Percentiles rank a stretch among this genome's conserved stretches.
These are phyloP conservation scores for Chlorodrepanis virens DNA, from an alignment of 2,113 vertebrate species.

Conservation along the genomic window DNA sequence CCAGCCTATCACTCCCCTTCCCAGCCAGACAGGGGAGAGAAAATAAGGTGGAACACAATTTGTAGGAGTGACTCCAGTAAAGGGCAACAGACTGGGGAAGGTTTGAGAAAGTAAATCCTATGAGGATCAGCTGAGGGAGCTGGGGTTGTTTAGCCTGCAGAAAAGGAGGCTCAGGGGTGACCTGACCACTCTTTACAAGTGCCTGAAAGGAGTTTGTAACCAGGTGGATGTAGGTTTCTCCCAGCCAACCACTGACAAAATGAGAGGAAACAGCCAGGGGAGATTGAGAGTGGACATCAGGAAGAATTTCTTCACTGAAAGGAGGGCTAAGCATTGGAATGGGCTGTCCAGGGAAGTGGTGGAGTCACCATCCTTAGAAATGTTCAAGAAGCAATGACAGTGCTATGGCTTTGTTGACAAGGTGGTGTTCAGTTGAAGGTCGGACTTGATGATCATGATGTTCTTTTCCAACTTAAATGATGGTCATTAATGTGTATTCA, in stretches of 20 bases:
- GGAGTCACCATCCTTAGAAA: not conserved
- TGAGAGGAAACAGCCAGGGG: not conserved
- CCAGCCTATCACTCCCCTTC: not conserved
- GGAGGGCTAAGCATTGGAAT: not conserved
- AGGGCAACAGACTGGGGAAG: not conserved
- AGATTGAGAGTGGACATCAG: not conserved
- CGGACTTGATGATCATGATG: not conserved
- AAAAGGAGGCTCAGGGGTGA: not conserved
- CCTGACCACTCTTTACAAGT: not conserved
- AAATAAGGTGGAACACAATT: not conserved
- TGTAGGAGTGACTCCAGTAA: fast-evolving
- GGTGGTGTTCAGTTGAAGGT: not conserved
- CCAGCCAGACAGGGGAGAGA: not conserved
- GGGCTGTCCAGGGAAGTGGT: not conserved
- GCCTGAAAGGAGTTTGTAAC: not conserved
- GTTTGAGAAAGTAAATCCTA: not conserved
- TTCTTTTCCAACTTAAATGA: not conserved
- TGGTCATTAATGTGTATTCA: not conserved
- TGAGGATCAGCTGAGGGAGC: not conserved
- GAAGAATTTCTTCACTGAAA: not conserved
- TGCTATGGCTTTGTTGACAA: not conserved
- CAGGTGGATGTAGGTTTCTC: not conserved
- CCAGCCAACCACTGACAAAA: not conserved
- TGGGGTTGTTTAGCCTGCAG: not conserved
- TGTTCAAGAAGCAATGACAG: not conserved